Evolutionary conservation across 2,797 vertebrate species (phyloP), one percentile per base, ranked within the genome.

Genomic region (Euphonia xanthogaster): DNA sequence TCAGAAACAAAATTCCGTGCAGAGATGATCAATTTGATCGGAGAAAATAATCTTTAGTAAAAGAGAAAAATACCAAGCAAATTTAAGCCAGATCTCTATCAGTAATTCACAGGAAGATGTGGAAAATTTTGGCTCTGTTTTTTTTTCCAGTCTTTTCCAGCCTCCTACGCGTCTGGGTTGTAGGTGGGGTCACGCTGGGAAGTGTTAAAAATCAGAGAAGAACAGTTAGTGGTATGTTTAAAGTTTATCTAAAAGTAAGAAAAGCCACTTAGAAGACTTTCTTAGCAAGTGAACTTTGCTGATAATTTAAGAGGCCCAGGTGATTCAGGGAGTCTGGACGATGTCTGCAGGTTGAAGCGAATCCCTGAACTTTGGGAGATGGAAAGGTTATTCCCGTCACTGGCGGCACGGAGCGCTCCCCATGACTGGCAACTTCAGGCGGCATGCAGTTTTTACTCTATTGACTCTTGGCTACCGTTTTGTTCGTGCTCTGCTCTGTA

Each of bases 381-480:
- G 54, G 73, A 91, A 88, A 94, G 85, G 89, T 94, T 81, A 83
- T 83, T 75, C 70, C 73, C 0, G 0, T 94, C 73, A 42, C 73
- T 50, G 40, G 80, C 2, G 0, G 62, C 68, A 22, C 50, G 40
- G 13, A 35, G 19, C 4, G 0, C 78, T 91, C 70, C 35, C 68
- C 27, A 8, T 75, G 87, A 79, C 78, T 54, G 86, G 92, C 63
- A 70, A 27, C 71, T 71, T 79, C 1, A 62, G 92, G 84, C 70
- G 83, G 83, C 21, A 1, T 14, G 65, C 74, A 70, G 90, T 97
- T 97, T 97, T 96, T 84, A 94, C 95, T 96, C 93, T 54, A 2
- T 91, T 96, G 96, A 96, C 97, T 96, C 96, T 94, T 96, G 94
- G 94, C 97, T 97, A 95, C 95, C 23, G 83, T 96, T 96, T 95